Evolutionary conservation across 2,113 vertebrate genomes (phyloP).

Genomic region (Crotalus tigris): DNA sequence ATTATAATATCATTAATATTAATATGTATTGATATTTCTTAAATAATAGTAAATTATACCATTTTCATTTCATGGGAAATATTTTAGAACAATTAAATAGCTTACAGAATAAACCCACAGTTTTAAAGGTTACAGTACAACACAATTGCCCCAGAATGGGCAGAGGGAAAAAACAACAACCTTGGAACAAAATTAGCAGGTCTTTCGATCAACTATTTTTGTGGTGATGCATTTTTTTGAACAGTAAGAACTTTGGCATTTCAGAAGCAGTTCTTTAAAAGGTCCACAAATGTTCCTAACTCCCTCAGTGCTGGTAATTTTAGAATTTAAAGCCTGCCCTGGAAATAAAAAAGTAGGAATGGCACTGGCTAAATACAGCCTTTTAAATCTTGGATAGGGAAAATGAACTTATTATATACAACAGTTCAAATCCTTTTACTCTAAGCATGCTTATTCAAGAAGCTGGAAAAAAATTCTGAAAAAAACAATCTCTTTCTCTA

Average conservation of each 20-base stretch:
- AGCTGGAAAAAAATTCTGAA: slow-evolving; percentile 54
- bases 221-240: not conserved
- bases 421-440: not conserved
- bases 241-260: not conserved
- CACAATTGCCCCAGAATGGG: not conserved
- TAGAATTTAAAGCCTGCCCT: not conserved
- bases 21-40: not conserved
- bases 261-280: not conserved
- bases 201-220: not conserved
- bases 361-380: not conserved
- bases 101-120: not conserved
- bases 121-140: not conserved
- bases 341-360: not conserved
- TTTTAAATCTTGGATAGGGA: not conserved
- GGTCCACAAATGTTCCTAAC: not conserved
- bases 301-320: not conserved
- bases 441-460: slow-evolving; percentile 38
- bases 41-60: not conserved
- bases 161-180: not conserved
- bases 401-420: not conserved
- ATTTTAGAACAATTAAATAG: not conserved
- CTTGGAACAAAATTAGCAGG: not conserved
- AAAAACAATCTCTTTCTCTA: slow-evolving; percentile 63
- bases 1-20: not conserved
- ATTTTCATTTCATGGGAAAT: not conserved